Conservation (phyloP, 2,888 invertebrate genomes). For the Bursaphelenchus okinawaensis region DNA sequence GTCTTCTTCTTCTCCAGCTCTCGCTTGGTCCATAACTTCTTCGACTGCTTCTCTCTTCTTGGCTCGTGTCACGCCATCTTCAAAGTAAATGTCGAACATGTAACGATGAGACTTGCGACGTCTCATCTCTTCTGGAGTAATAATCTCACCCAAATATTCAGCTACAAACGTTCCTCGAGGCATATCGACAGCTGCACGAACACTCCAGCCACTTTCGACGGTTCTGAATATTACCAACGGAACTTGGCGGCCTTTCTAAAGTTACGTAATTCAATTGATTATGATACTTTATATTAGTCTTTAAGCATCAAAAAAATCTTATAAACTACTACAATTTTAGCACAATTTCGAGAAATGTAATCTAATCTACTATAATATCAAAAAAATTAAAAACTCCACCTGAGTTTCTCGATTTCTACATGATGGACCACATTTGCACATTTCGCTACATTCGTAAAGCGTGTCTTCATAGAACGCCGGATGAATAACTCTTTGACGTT, state of each 20-base stretch:
- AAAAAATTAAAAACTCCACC: not conserved
- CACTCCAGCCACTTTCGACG: constrained; percentile 22
- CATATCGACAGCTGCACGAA: constrained; percentile 18
- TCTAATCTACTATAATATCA: no score
- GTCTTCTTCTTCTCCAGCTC: not conserved
- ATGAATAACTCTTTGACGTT: not conserved
- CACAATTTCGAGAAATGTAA: no score
- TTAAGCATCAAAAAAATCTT: no score
- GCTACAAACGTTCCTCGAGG: constrained; percentile 17
- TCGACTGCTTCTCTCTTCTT: not conserved
- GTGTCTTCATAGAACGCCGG: not conserved
- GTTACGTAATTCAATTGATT: no score
- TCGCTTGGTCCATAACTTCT: not conserved
- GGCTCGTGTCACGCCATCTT: not conserved
- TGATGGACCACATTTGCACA: not conserved
- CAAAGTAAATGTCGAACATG: constrained; percentile 21
- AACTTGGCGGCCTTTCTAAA: constrained; percentile 28
- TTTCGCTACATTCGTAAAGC: constrained; percentile 4
- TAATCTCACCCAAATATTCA: constrained; percentile 22
- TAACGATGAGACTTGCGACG: constrained; percentile 12
- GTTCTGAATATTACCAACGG: constrained; percentile 27
- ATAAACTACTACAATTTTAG: no score
- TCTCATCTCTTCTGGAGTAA: constrained; percentile 19
- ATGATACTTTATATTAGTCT: no score
- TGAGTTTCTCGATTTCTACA: constrained; percentile 6